phyloP scores from a whole-genome alignment of 2,888 invertebrate genomes.

The Isoperla grammatica region DNA sequence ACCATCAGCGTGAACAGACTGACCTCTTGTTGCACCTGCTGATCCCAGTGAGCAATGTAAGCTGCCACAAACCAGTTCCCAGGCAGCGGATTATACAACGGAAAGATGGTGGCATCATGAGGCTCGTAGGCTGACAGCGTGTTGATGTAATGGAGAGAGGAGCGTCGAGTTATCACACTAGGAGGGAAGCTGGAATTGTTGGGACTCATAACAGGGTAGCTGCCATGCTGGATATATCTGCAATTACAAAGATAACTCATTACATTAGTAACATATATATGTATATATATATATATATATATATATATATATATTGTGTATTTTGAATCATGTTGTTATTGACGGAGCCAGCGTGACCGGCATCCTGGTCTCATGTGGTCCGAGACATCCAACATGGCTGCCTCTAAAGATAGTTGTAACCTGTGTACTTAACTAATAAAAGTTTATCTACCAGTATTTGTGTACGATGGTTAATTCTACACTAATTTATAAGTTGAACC shows the following conservation, averaged over 20 bases:
- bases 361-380: no score
- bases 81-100: constrained; percentile 45
- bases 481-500: no score
- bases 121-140: constrained; percentile 40
- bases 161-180: constrained; percentile 39
- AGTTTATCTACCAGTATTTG: no score
- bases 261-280: no score
- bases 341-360: no score
- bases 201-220: constrained; percentile 50
- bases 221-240: constrained; percentile 51
- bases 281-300: no score
- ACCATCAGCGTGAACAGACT: constrained; percentile 12
- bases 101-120: constrained; percentile 43
- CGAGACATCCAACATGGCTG: no score
- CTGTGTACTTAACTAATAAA: no score
- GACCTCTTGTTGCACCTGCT: constrained; percentile 46
- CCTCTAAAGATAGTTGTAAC: no score
- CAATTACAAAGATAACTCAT: constrained; percentile 9
- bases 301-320: no score
- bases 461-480: no score
- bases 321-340: no score
- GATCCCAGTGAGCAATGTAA: constrained; percentile 46
- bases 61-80: constrained; percentile 50
- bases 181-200: constrained; percentile 48
- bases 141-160: constrained; percentile 40